Percentiles rank a stretch among this genome's conserved stretches.
These are phyloP conservation scores for Bothrops jararaca DNA, from an alignment of 2,113 vertebrate species.

Conservation along the genomic window DNA sequence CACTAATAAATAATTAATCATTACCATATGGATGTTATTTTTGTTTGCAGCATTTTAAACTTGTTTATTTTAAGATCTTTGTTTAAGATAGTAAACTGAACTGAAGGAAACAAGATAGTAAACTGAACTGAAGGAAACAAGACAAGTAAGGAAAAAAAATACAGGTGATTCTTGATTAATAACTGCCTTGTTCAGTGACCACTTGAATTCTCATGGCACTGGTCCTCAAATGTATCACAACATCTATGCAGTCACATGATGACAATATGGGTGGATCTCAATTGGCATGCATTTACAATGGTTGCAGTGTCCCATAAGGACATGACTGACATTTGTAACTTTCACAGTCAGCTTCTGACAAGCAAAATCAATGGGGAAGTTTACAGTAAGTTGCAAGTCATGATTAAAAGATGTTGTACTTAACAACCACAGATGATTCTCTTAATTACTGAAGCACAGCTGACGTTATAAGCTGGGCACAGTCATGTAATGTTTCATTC, in stretches of 20 bases:
- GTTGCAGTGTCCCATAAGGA: background rate
- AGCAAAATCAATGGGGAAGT: background rate
- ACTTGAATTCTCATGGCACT: background rate
- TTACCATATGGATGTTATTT: background rate
- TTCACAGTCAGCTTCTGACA: background rate
- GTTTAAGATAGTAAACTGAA: background rate
- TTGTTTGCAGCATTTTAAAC: background rate
- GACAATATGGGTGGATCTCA: background rate
- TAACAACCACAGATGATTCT: background rate
- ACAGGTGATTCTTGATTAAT: background rate
- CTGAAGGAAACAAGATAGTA: too few relatives aligned
- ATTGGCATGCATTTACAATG: background rate
- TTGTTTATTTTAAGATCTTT: background rate
- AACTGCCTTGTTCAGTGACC: background rate
- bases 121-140: background rate
- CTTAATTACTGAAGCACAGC: background rate
- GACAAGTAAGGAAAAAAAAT: background rate
- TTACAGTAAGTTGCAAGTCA: background rate
- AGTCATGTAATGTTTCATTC: background rate
- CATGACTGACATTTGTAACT: background rate
- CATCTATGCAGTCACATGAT: background rate
- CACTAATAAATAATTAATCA: background rate
- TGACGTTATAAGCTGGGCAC: background rate
- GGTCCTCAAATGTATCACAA: background rate
- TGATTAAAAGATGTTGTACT: background rate